Percentiles rank a stretch among this genome's conserved stretches.
Evolutionary conservation across 92 coral and sea anemone species (phyloP).

Genomic region (Bergia puertoricense): DNA sequence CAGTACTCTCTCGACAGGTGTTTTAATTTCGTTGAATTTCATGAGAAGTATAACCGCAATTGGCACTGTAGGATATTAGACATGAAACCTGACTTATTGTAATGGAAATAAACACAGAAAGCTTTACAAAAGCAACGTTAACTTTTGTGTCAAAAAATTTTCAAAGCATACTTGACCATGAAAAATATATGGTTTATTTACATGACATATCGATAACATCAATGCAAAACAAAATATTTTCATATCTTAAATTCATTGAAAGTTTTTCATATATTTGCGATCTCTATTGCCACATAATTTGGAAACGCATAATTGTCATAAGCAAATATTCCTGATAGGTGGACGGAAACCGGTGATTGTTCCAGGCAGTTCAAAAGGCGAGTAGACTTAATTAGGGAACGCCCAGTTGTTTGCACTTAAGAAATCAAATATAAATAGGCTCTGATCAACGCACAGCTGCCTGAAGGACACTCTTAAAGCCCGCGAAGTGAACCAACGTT

Average conservation of each 20-base stretch:
- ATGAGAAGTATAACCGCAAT: neutral
- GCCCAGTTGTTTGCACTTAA: conserved; percentile 23
- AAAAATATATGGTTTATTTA: conserved; percentile 5
- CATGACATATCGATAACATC: conserved; percentile 18
- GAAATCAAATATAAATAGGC: neutral
- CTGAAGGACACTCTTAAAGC: neutral
- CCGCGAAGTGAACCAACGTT: conserved; percentile 16
- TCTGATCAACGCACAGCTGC: conserved; percentile 18
- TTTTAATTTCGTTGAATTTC: neutral
- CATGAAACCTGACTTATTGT: neutral
- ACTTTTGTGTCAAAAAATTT: conserved; percentile 4
- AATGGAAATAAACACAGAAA: conserved; percentile 28
- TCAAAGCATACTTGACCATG: neutral
- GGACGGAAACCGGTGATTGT: conserved; percentile 19
- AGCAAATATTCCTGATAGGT: neutral
- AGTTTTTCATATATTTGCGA: neutral
- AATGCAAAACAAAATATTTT: conserved; percentile 3
- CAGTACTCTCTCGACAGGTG: neutral
- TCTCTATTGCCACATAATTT: neutral
- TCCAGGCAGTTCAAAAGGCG: neutral
- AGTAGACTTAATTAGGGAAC: conserved; percentile 10
- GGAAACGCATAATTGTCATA: conserved; percentile 7
- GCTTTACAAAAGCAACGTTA: neutral
- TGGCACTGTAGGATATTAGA: neutral
- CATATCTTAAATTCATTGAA: conserved; percentile 10